Evolutionary conservation across 2,797 vertebrate species (phyloP).

Genomic region (Okamejei kenojei): DNA sequence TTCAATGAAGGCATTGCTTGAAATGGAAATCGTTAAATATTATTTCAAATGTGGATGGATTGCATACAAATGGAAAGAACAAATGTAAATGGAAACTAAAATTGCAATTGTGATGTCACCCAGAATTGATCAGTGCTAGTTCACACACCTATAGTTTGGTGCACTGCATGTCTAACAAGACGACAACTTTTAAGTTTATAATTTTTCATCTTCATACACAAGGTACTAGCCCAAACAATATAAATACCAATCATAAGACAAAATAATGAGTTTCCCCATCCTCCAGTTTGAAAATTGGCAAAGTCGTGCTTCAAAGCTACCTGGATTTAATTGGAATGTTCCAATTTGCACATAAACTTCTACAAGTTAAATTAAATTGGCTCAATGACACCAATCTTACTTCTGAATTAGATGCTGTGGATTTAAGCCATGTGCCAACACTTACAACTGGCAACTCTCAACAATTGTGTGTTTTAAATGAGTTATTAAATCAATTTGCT

Average conservation of each 20-base stretch:
- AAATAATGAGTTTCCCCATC: not conserved
- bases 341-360: not conserved
- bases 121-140: not conserved
- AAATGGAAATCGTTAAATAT: not conserved
- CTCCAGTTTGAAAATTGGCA: not conserved
- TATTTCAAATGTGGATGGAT: not conserved
- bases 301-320: not conserved
- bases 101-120: not conserved
- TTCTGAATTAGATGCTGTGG: not conserved
- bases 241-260: not conserved
- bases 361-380: not conserved
- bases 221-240: not conserved
- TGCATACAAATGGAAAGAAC: not conserved
- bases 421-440: not conserved
- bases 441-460: not conserved
- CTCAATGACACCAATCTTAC: not conserved
- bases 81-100: not conserved
- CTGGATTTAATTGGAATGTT: not conserved
- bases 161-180: not conserved
- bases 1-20: not conserved
- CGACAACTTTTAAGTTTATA: not conserved
- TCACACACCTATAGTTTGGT: not conserved
- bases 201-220: not conserved
- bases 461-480: not conserved
- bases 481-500: not conserved